These are phyloP conservation scores for Boloria euphrosyne DNA, from an alignment of 2,888 invertebrate species.

Conservation along the genomic window DNA sequence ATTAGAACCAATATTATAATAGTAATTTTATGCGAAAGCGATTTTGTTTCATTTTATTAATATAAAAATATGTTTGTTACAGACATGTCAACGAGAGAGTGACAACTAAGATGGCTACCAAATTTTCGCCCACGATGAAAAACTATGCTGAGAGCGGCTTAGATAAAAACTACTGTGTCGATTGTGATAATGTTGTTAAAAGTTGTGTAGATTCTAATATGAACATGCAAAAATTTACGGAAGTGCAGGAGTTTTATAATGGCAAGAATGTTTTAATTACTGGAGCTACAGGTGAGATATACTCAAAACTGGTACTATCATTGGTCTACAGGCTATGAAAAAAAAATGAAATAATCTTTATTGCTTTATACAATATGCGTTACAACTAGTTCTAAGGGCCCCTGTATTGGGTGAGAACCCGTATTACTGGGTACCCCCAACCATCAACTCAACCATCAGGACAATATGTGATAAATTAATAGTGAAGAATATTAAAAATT, in stretches of 20 bases:
- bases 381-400: no score
- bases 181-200: conserved; percentile 43
- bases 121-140: conserved; percentile 3
- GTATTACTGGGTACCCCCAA: no score
- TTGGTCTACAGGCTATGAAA: no score
- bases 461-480: no score
- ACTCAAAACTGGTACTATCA: neutral
- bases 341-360: no score
- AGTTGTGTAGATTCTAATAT: conserved; percentile 49
- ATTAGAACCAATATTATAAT: no score
- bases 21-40: no score
- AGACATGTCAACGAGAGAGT: conserved; percentile 45
- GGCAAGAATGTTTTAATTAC: conserved; percentile 83
- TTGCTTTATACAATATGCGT: no score
- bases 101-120: conserved; percentile 35
- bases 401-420: no score
- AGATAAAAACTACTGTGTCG: conserved; percentile 33
- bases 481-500: no score
- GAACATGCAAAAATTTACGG: conserved; percentile 55
- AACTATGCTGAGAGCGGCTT: conserved; percentile 28
- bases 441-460: no score
- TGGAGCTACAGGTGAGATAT: conserved; percentile 80
- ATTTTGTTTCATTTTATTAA: no score
- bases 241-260: conserved; percentile 82
- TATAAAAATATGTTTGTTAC: conserved; percentile 43